Evolutionary conservation across 2,888 invertebrate genomes (phyloP).

Genomic region (Drosophila buzzatii): DNA sequence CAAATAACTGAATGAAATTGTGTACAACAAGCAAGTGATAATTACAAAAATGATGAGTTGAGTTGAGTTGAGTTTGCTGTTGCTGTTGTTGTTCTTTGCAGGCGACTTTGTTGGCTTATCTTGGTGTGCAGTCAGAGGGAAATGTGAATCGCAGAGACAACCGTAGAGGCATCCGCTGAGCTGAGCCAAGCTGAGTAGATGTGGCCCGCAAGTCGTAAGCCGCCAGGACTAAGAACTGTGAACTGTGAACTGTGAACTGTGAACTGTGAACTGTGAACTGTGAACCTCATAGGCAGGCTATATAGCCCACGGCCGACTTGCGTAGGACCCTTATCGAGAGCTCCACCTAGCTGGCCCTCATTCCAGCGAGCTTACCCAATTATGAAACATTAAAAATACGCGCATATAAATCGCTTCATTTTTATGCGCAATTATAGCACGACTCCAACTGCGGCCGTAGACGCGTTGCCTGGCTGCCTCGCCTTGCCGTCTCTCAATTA

Average conservation of each 20-base stretch:
- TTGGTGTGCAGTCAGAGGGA: slow-evolving; percentile 21
- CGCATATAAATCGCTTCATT: slow-evolving; percentile 81
- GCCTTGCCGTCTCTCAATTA: slow-evolving; percentile 62
- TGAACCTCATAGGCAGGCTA: not conserved
- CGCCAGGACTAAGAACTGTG: slow-evolving; percentile 16
- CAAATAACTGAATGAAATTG: slow-evolving; percentile 31
- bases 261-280: slow-evolving; percentile 11
- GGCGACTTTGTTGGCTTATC: slow-evolving; percentile 28
- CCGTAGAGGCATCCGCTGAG: slow-evolving; percentile 17
- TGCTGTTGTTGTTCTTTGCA: slow-evolving; percentile 3
- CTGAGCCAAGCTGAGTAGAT: not conserved
- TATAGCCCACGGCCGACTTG: slow-evolving; percentile 22
- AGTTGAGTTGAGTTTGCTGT: slow-evolving; percentile 19
- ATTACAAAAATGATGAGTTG: slow-evolving; percentile 50
- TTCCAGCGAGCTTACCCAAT: slow-evolving; percentile 64
- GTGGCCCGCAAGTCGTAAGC: slow-evolving; percentile 9
- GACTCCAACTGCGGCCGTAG: slow-evolving; percentile 15
- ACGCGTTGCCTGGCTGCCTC: slow-evolving; percentile 15
- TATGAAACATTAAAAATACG: slow-evolving; percentile 78
- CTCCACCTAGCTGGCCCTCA: slow-evolving; percentile 9
- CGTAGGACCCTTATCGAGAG: slow-evolving; percentile 35
- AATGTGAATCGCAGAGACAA: slow-evolving; percentile 6
- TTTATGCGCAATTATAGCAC: slow-evolving; percentile 69
- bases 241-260: slow-evolving; percentile 16
- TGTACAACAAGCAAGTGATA: slow-evolving; percentile 45